Conservation (phyloP, 2,113 vertebrate species). For the Haplochromis burtoni region DNA sequence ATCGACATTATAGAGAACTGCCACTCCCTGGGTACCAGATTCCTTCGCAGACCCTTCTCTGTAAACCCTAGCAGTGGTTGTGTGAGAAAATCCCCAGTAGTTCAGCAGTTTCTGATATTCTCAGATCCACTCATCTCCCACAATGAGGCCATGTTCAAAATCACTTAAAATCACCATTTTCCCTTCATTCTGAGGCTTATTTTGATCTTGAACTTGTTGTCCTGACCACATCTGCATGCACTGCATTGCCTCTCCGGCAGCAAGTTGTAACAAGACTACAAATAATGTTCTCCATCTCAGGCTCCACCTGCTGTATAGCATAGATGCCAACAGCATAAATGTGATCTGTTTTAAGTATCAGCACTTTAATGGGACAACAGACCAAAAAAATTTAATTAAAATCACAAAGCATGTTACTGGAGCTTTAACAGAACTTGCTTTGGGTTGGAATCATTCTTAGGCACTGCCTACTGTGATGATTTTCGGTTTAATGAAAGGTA, state of each 20-base stretch:
- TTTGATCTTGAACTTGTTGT: not conserved
- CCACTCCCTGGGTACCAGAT: not conserved
- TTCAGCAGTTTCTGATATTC: not conserved
- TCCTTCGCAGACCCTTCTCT: not conserved
- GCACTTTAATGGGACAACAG: slow-evolving; percentile 72
- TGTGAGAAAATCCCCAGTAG: not conserved
- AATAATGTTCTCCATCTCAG: not conserved
- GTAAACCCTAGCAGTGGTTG: not conserved
- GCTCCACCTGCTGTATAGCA: not conserved
- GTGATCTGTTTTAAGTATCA: slow-evolving; percentile 45
- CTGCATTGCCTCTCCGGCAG: not conserved
- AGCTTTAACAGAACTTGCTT: slow-evolving; percentile 53
- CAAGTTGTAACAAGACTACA: not conserved
- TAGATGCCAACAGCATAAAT: not conserved
- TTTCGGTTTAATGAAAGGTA: slow-evolving; percentile 58
- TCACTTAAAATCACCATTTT: not conserved
- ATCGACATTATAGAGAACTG: not conserved
- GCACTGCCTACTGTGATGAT: slow-evolving; percentile 57
- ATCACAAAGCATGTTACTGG: slow-evolving; percentile 59
- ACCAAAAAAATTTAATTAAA: not conserved
- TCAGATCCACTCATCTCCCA: not conserved
- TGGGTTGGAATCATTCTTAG: slow-evolving; percentile 61
- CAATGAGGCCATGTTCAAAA: not conserved
- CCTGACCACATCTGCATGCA: not conserved
- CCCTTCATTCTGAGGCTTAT: not conserved